A percentile compares a stretch with the other conserved stretches of the same genome.
Evolutionary conservation across 2,797 vertebrate species (phyloP).

Genomic region (Siniperca scherzeri): DNA sequence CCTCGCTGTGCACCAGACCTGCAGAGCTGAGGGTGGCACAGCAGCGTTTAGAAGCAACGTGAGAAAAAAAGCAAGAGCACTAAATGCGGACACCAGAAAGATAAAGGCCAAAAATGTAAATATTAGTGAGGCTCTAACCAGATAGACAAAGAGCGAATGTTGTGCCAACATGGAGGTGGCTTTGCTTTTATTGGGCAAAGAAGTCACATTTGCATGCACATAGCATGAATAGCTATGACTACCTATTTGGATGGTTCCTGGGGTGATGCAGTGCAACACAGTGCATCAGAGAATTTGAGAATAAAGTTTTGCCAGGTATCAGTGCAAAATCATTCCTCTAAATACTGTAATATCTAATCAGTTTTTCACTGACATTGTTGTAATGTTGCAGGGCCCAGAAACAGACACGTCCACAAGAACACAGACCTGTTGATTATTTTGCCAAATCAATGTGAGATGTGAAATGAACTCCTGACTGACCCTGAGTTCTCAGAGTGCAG

Average conservation of each 20-base stretch:
- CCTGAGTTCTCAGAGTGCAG: background rate
- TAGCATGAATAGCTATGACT: background rate
- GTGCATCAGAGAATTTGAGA: background rate
- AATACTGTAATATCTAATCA: background rate
- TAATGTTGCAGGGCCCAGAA: background rate
- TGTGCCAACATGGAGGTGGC: background rate
- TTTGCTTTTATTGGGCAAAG: background rate
- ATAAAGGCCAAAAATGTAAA: background rate
- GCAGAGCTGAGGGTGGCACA: background rate
- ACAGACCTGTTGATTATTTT: conserved; percentile 4
- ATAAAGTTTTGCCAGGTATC: background rate
- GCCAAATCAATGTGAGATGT: conserved; percentile 28
- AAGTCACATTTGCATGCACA: background rate
- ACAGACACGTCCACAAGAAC: background rate
- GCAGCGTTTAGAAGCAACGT: background rate
- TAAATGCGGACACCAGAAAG: background rate
- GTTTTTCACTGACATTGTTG: background rate
- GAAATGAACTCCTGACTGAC: conserved; percentile 41
- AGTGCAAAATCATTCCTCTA: background rate
- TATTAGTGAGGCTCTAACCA: background rate
- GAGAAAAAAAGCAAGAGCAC: background rate
- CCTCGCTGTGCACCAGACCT: conserved; percentile 14
- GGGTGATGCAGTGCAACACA: background rate
- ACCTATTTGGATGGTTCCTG: background rate
- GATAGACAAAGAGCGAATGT: background rate